Evolutionary conservation across 2,113 vertebrate species (phyloP).

Genomic region (Thryonomys swinderianus): DNA sequence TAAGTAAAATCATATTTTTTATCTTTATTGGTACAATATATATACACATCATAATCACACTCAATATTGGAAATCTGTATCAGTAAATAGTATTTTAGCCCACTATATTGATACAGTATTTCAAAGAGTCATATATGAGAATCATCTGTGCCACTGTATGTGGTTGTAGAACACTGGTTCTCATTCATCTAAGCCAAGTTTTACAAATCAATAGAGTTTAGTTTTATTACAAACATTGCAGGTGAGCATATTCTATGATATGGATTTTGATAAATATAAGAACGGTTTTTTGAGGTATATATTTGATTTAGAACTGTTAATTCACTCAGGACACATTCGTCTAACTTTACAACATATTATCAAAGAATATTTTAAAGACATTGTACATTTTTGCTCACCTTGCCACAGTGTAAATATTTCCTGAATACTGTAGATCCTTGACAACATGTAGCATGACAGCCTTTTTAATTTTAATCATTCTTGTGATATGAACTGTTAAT

Average conservation of each 20-base stretch:
- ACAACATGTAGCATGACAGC: neutral
- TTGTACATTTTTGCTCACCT: neutral
- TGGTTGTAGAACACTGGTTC: neutral
- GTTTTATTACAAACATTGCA: neutral
- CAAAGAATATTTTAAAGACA: neutral
- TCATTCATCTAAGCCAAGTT: neutral
- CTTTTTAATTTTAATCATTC: constrained; percentile 55
- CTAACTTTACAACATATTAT: neutral
- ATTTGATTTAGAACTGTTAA: neutral
- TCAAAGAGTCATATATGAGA: neutral
- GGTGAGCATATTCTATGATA: neutral
- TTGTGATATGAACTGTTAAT: constrained; percentile 3
- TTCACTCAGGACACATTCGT: neutral
- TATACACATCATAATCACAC: too few relatives aligned
- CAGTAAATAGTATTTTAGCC: too few relatives aligned
- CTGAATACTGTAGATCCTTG: constrained; percentile 35
- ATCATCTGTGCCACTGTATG: neutral
- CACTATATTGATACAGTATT: neutral
- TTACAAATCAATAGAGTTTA: neutral
- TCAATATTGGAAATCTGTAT: too few relatives aligned
- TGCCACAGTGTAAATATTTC: neutral
- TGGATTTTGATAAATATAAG: neutral
- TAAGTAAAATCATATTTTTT: neutral
- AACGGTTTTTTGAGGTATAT: neutral
- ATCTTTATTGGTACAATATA: too few relatives aligned